Evolutionary conservation across 2,797 vertebrate species (phyloP).

Genomic region (Pelodytes ibericus): DNA sequence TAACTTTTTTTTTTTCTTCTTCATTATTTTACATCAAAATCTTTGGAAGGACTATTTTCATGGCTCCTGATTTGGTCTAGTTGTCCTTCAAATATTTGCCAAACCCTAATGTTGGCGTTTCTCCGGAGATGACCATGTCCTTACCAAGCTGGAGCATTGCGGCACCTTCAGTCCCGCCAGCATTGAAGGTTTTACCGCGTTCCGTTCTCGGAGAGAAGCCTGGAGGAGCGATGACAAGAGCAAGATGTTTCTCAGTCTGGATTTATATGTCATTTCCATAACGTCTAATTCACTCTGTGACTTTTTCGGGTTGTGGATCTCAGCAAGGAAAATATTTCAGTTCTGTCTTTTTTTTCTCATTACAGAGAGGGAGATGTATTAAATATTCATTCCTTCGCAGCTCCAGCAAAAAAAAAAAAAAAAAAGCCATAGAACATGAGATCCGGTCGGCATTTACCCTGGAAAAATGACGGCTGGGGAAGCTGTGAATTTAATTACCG

Average conservation of each 20-base stretch:
- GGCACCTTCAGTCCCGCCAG: too few species aligned
- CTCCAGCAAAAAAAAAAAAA: background rate
- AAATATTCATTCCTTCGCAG: conserved; percentile 44
- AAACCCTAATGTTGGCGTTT: too few species aligned
- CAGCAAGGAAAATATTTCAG: conserved; percentile 43
- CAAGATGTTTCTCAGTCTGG: background rate
- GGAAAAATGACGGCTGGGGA: conserved; percentile 28
- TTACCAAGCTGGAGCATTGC: too few species aligned
- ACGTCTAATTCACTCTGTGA: conserved; percentile 1
- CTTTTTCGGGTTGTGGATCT: conserved; percentile 7
- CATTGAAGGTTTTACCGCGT: too few species aligned
- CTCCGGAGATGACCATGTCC: too few species aligned
- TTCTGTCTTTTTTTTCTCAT: conserved; percentile 46
- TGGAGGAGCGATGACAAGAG: too few species aligned
- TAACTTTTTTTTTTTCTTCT: too few species aligned
- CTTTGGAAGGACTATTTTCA: too few species aligned
- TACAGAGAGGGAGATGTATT: conserved; percentile 31
- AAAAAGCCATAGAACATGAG: conserved; percentile 30
- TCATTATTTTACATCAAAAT: too few species aligned
- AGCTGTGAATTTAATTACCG: conserved; percentile 56
- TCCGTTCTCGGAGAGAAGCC: too few species aligned
- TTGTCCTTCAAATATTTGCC: too few species aligned
- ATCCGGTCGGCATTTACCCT: conserved; percentile 20
- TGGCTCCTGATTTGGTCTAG: too few species aligned
- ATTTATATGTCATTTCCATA: conserved; percentile 16